A percentile compares a stretch with the other conserved stretches of the same genome.
These are phyloP conservation scores for Alfaro cultratus DNA, from an alignment of 2,797 vertebrate genomes.

Conservation along the genomic window DNA sequence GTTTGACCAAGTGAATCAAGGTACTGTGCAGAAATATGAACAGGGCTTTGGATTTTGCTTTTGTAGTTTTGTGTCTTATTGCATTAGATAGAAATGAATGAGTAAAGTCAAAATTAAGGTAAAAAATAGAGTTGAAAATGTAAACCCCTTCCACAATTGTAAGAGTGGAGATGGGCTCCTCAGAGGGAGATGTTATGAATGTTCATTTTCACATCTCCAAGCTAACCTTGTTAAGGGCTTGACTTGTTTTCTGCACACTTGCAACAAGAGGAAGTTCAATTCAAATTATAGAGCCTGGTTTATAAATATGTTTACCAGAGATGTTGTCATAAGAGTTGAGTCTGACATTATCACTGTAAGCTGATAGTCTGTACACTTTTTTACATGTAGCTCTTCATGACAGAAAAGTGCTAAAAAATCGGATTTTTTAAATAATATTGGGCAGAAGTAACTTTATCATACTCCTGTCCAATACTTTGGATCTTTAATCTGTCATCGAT, in stretches of 20 bases:
- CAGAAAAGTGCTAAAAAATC: background rate
- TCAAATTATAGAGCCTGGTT: background rate
- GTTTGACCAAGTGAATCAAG: constrained; percentile 5
- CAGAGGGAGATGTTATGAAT: background rate
- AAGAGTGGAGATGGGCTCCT: too few species aligned
- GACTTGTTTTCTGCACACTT: background rate
- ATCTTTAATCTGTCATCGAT: constrained; percentile 27
- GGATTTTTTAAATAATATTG: background rate
- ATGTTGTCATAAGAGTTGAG: background rate
- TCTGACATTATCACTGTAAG: background rate
- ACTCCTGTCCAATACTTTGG: too few species aligned
- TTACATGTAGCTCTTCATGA: background rate
- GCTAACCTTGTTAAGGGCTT: background rate
- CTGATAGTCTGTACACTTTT: background rate
- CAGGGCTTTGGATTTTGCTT: background rate
- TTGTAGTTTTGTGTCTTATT: background rate
- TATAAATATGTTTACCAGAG: background rate
- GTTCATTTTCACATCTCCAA: background rate
- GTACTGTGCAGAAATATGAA: background rate
- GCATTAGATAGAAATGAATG: background rate
- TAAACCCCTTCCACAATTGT: background rate
- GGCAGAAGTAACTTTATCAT: background rate
- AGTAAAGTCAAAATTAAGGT: background rate
- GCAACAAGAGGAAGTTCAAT: background rate
- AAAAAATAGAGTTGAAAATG: background rate